phyloP scores from a whole-genome alignment of 2,888 invertebrate genomes.

The Eristalis arbustorum region DNA sequence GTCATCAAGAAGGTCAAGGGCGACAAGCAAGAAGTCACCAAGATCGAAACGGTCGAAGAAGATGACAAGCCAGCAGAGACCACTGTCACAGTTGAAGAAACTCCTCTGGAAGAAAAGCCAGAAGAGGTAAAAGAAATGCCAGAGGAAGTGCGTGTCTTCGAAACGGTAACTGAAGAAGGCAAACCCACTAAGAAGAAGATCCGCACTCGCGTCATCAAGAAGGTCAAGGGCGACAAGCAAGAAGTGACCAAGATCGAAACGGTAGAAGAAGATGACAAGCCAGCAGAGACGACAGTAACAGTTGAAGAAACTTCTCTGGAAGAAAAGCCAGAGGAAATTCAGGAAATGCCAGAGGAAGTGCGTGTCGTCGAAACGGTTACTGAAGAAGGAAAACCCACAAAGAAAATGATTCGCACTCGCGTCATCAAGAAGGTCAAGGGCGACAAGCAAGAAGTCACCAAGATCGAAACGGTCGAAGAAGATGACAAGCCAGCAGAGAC shows the following conservation, averaged over 20 bases:
- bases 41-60: constrained; percentile 10
- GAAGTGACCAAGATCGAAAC: constrained; percentile 15
- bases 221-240: constrained; percentile 8
- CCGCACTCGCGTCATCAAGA: constrained; percentile 5
- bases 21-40: constrained; percentile 20
- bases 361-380: background rate
- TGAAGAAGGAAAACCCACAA: constrained; percentile 2
- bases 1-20: constrained; percentile 9
- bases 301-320: background rate
- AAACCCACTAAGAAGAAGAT: constrained; percentile 10
- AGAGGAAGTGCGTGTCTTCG: constrained; percentile 2
- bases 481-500: constrained; percentile 75
- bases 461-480: constrained; percentile 76
- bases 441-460: constrained; percentile 75
- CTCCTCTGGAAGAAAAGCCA: background rate
- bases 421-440: constrained; percentile 50
- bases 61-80: constrained; percentile 8
- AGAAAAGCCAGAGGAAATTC: background rate
- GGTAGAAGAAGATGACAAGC: constrained; percentile 4
- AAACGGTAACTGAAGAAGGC: constrained; percentile 4
- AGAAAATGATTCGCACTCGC: constrained; percentile 16
- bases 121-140: background rate
- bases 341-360: background rate
- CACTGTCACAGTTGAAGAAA: constrained; percentile 9
- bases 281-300: background rate